Percentiles rank a stretch among this genome's conserved stretches.
Conservation (phyloP, 2,113 vertebrate genomes). For the Emberiza fucata region DNA sequence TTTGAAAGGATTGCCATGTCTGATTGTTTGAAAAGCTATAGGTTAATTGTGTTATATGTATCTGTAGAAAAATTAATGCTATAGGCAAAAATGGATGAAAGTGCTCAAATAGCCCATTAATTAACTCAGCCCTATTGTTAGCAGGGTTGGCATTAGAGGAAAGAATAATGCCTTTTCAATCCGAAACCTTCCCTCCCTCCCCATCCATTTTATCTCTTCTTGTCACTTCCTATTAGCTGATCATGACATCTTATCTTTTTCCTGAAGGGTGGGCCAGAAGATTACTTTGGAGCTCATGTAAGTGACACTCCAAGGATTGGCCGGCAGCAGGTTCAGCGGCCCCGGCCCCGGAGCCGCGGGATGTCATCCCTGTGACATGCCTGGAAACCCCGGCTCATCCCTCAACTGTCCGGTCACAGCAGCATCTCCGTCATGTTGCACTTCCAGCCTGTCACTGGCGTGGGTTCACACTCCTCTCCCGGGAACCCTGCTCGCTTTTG, state of each 20-base stretch:
- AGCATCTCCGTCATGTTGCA: slow-evolving; percentile 39
- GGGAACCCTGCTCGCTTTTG: not conserved
- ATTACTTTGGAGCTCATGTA: slow-evolving; percentile 79
- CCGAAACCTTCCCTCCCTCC: slow-evolving; percentile 66
- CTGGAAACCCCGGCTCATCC: slow-evolving; percentile 52
- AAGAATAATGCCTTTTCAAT: slow-evolving; percentile 69
- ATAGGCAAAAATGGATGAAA: slow-evolving; percentile 63
- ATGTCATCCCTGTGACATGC: slow-evolving; percentile 73
- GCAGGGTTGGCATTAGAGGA: slow-evolving; percentile 57
- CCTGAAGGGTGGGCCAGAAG: slow-evolving; percentile 76
- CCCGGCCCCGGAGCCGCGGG: slow-evolving; percentile 13
- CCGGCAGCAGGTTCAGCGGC: slow-evolving; percentile 60
- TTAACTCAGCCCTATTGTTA: slow-evolving; percentile 68
- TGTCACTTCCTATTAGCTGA: slow-evolving; percentile 82
- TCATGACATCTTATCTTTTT: slow-evolving; percentile 78
- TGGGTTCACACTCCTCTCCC: not conserved
- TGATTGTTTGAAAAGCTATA: slow-evolving; percentile 47
- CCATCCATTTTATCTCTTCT: slow-evolving; percentile 72
- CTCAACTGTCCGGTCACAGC: slow-evolving; percentile 56
- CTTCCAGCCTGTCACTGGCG: slow-evolving; percentile 44
- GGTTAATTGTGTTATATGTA: slow-evolving; percentile 66
- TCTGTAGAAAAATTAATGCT: slow-evolving; percentile 53
- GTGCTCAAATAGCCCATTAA: slow-evolving; percentile 65
- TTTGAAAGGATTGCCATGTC: not conserved
- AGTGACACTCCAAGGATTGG: slow-evolving; percentile 78